Conservation (phyloP, 2,888 invertebrate species). For the Leptopilina myrica region DNA sequence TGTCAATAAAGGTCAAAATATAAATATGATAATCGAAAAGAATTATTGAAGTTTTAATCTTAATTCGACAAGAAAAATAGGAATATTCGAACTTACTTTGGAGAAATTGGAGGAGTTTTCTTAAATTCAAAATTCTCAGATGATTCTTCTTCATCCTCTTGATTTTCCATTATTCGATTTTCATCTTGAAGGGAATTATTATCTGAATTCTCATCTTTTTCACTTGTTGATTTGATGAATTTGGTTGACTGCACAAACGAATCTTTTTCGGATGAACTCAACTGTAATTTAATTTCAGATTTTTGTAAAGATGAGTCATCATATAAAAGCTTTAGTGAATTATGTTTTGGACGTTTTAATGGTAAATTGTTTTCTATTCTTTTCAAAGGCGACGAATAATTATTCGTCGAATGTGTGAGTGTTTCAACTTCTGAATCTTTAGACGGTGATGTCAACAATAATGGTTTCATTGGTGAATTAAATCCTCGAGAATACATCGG, state of each 20-base stretch:
- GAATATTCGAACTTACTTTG: not conserved
- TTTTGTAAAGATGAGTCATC: not conserved
- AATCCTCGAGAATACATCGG: conserved; percentile 13
- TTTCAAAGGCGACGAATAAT: not conserved
- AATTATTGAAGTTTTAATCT: too few relatives aligned
- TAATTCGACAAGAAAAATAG: too few relatives aligned
- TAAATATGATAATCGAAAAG: not conserved
- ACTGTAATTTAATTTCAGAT: not conserved
- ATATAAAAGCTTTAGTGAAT: not conserved
- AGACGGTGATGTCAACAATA: not conserved
- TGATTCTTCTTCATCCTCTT: not conserved
- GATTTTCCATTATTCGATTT: too few relatives aligned
- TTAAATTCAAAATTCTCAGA: not conserved
- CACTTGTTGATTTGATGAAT: not conserved
- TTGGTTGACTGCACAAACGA: not conserved
- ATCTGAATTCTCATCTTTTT: not conserved
- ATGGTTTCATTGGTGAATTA: not conserved
- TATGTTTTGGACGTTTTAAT: not conserved
- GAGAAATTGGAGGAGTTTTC: conserved; percentile 11
- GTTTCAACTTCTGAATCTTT: not conserved
- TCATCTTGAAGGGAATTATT: not conserved
- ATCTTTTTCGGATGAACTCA: not conserved
- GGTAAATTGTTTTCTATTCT: not conserved
- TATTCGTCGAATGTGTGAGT: not conserved
- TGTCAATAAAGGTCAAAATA: not conserved